Evolutionary conservation across 2,113 vertebrate genomes (phyloP).

Genomic region (Cynocephalus volans): DNA sequence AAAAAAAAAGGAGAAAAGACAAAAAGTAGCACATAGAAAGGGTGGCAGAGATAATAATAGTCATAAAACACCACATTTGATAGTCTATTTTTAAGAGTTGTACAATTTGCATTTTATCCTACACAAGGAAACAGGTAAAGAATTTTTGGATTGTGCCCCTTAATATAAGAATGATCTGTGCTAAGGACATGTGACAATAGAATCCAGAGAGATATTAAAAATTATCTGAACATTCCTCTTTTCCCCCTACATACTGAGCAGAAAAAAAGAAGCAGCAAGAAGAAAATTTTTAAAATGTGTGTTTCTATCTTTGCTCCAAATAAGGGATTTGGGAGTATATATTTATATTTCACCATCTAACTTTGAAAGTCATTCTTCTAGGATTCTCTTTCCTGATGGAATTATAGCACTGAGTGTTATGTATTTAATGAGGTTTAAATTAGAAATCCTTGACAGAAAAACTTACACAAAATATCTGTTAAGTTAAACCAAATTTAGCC

Average conservation of each 20-base stretch:
- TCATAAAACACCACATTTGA: neutral
- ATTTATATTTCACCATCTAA: neutral
- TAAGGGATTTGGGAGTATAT: neutral
- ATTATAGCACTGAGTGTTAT: neutral
- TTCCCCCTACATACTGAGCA: neutral
- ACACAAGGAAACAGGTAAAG: neutral
- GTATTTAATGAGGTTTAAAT: neutral
- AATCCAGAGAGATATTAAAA: neutral
- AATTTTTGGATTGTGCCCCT: neutral
- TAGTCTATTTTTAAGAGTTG: neutral
- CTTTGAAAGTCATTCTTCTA: neutral
- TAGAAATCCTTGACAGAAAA: conserved; percentile 42
- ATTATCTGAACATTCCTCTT: neutral
- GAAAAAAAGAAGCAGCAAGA: neutral
- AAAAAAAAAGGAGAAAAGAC: neutral
- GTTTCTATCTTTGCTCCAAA: conserved; percentile 29
- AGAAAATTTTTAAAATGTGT: neutral
- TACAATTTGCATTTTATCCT: neutral
- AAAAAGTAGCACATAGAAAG: neutral
- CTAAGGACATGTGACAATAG: neutral
- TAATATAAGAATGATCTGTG: neutral
- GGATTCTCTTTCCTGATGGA: neutral
- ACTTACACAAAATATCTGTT: neutral
- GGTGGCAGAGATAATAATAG: neutral
- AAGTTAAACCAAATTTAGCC: no score